Conservation (phyloP, 2,888 invertebrate species). For the Periphyllus acericola region DNA sequence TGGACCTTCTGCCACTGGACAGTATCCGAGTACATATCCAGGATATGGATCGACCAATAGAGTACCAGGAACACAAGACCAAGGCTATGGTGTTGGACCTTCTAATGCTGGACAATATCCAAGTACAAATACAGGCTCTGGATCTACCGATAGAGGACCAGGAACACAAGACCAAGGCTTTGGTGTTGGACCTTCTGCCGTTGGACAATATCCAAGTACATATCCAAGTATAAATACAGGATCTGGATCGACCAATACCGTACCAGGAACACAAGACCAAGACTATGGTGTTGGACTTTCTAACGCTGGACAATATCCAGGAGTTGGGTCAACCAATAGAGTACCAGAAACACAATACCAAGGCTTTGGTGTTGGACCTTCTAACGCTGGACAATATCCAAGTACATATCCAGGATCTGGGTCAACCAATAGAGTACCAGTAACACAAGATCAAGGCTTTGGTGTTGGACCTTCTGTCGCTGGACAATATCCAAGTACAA, state of each 20-base stretch:
- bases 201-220: background rate
- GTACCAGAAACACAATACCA: background rate
- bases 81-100: background rate
- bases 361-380: background rate
- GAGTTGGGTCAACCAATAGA: background rate
- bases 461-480: background rate
- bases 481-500: background rate
- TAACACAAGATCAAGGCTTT: slow-evolving; percentile 14
- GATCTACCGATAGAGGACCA: background rate
- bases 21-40: background rate
- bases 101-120: background rate
- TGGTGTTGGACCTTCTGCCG: background rate
- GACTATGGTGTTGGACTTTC: background rate
- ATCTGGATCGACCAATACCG: background rate
- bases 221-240: no score
- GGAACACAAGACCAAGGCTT: slow-evolving; percentile 17
- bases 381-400: background rate
- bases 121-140: background rate
- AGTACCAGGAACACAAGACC: background rate
- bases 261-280: background rate
- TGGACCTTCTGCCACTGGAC: background rate
- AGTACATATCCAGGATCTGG: background rate
- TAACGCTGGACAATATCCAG: background rate
- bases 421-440: background rate
- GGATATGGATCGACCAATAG: background rate